Evolutionary conservation across 2,888 invertebrate species (phyloP).

Genomic region (Pseudeuparius sepicola): DNA sequence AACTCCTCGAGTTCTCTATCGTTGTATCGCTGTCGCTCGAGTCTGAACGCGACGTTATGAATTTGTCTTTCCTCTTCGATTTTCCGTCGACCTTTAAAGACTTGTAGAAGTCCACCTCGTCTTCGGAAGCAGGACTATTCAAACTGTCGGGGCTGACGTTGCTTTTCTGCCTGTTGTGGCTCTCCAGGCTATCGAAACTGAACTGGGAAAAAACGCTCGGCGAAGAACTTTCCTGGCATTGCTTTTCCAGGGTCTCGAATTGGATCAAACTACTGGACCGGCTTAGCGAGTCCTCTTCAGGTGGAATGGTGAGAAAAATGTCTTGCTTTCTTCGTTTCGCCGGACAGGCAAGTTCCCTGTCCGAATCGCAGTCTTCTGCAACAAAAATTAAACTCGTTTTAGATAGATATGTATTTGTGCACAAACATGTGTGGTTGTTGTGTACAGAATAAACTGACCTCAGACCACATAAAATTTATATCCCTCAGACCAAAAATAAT

Average conservation of each 20-base stretch:
- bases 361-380: constrained; percentile 54
- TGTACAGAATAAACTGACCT: no score
- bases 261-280: constrained; percentile 74
- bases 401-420: background rate
- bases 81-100: constrained; percentile 31
- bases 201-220: constrained; percentile 43
- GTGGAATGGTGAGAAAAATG: constrained; percentile 23
- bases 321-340: constrained; percentile 62
- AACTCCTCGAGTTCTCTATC: no score
- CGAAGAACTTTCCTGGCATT: constrained; percentile 44
- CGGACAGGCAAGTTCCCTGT: constrained; percentile 65
- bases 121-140: constrained; percentile 35
- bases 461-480: no score
- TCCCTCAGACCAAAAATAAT: no score
- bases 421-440: background rate
- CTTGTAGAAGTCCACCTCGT: constrained; percentile 35
- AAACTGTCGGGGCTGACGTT: constrained; percentile 44
- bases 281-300: constrained; percentile 51
- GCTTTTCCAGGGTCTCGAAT: constrained; percentile 73
- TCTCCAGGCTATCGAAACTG: constrained; percentile 45
- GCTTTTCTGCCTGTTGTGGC: constrained; percentile 29
- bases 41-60: constrained; percentile 39
- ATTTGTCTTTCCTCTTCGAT: constrained; percentile 24
- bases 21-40: constrained; percentile 35
- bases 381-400: constrained; percentile 18